Base-by-base conservation (phyloP, 1,140 invertebrate species). In the Sycophila sp. region DNA sequence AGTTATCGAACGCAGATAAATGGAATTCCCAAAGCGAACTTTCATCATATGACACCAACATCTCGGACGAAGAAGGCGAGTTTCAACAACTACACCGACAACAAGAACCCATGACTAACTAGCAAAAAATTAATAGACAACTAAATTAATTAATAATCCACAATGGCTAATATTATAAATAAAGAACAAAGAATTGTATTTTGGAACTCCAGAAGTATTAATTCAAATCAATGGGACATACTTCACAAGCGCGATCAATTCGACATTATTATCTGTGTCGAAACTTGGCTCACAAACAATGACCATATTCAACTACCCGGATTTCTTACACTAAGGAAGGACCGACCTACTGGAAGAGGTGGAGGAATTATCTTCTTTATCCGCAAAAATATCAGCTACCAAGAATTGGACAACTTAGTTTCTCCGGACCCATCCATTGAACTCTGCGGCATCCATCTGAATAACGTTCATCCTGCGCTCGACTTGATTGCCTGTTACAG, bases 401-500 rank as follows among this genome's bases (percentile, higher is more conserved):
- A n/a, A n/a, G n/a, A n/a, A n/a, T n/a, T n/a, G n/a, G n/a, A n/a
- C n/a, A n/a, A n/a, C n/a, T n/a, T n/a, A n/a, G n/a, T n/a, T n/a
- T n/a, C n/a, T n/a, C n/a, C n/a, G n/a, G n/a, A n/a, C n/a, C n/a
- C n/a, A n/a, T n/a, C n/a, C n/a, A n/a, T n/a, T n/a, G n/a, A n/a
- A n/a, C n/a, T n/a, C n/a, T n/a, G n/a, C n/a, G n/a, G n/a, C n/a
- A n/a, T n/a, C n/a, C n/a, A n/a, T n/a, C n/a, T 36, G 13, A 36
- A 36, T 13, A 36, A 36, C 34, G 13, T 36, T 1, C 6, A 36
- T 7, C 34, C 34, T 7, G 34, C 34, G 6, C 15, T 26, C 5
- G 22, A 63, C 53, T 75, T 55, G 65, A 22, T 73, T 64, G 49
- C 26, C 4, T 53, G 49, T 10, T 49, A 49, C 11, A n/a, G 51